Base-by-base conservation (phyloP, 1,140 invertebrate species). In the Globodera ellingtonae region DNA sequence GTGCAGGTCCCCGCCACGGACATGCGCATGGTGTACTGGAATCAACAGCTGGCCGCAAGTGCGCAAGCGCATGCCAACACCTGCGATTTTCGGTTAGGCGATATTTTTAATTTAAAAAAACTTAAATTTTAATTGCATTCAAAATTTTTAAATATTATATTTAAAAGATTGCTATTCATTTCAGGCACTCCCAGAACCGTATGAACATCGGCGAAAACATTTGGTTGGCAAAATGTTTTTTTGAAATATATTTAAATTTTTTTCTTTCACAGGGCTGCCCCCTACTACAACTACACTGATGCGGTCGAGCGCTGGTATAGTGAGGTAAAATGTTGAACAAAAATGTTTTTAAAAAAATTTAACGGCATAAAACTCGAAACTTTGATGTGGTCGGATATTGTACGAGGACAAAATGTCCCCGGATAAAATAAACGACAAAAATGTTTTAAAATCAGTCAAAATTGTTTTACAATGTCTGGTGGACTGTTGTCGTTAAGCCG, bases 21-120 rank as follows among this genome's bases (percentile, higher is more conserved):
- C 74, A 88, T 88, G 87, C 73, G 87, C 50, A 88, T 88, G 87
- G 72, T 89, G 18, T 88, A 89, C 71, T 88, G 87, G 87, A 88
- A 86, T 7, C 84, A 88, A 35, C 86, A 88, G 72, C 78, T 88
- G 71, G 87, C 87, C 15, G 82, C 80, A 24, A 84, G 83, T 78
- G 87, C 87, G 21, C 87, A 88, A 81, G 72, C 86, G n/a, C 87
- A 88, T 79, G 87, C 87, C 9, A 83, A 89, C 80, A 86, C 85
- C 18, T 88, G 87, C 75, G 88, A 89, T 59, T 88, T 89, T 83
- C 80, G 87, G 67, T 62, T 9, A 52, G 35, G 35, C 35, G 35
- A 35, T 35, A 35, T 35, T 35, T 35, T 35, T 35, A 35, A 2
- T 35, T 2, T 35, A 1, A 35, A 2, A 35, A 35, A 35, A 35